A percentile compares a stretch with the other conserved stretches of the same genome.
Conservation (phyloP, 2,888 invertebrate genomes). For the Epinotia ramella region DNA sequence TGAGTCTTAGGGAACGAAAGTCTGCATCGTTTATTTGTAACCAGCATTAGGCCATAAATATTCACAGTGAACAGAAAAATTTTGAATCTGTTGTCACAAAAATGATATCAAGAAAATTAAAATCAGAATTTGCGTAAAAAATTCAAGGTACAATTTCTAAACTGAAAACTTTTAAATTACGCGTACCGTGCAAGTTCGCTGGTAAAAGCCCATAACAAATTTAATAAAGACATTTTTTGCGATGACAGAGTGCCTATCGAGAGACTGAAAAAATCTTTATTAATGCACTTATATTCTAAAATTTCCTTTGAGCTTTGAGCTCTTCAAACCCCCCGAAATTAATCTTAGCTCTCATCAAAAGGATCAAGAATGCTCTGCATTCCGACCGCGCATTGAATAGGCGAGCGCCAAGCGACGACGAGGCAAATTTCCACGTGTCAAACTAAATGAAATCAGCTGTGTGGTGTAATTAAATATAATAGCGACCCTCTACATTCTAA, state of each 20-base stretch:
- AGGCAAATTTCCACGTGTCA: constrained; percentile 72
- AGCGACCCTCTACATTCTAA: constrained; percentile 50
- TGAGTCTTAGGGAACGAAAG: no score
- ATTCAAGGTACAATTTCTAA: no score
- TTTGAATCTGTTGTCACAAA: no score
- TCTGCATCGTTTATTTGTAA: no score
- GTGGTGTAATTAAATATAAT: constrained; percentile 70
- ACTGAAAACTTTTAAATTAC: constrained; percentile 23
- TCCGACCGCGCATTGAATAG: constrained; percentile 71
- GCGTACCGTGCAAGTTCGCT: constrained; percentile 60
- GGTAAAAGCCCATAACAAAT: constrained; percentile 76
- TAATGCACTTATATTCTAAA: constrained; percentile 84
- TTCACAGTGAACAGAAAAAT: no score
- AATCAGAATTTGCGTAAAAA: no score
- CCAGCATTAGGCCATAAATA: no score
- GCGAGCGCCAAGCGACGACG: constrained; percentile 55
- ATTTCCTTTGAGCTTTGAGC: constrained; percentile 83
- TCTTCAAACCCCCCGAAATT: constrained; percentile 75
- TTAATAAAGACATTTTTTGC: constrained; percentile 80
- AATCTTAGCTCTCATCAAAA: constrained; percentile 82
- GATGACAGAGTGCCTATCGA: constrained; percentile 71
- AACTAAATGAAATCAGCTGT: constrained; percentile 67
- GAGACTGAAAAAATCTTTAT: constrained; percentile 74
- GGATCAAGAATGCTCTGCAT: constrained; percentile 77
- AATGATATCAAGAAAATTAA: no score